Evolutionary conservation across 2,797 vertebrate species (phyloP), one percentile per base, ranked within the genome.

Genomic region (Pogoniulus pusillus): DNA sequence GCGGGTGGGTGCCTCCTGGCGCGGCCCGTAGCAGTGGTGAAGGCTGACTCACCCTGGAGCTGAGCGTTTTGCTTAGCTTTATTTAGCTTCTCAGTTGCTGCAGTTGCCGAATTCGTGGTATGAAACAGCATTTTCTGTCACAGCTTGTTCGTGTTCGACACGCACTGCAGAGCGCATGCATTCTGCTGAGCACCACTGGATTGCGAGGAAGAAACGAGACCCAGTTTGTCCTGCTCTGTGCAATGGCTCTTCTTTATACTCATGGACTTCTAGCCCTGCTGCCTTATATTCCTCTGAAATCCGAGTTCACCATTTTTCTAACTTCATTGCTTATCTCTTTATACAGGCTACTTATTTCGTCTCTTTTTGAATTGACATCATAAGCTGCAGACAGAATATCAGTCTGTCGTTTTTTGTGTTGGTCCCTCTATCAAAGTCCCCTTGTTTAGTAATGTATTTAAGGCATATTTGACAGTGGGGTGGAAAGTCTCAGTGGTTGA

Each of bases 1-100:
- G 2, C 0, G 16, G 1, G 74, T 4, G 35, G 26, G 30, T 34
- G 54, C 34, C 7, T 7, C 5, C 3, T 6, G 2, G 43, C 2
- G 34, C 16, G 32, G 1, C 6, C 4, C 4, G 0, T 0, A 6
- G 26, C 10, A 0, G 11, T 4, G 12, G 6, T 0, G 24, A 2
- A 1, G 34, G 11, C 29, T 7, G 9, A 22, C 19, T n/a, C 1
- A 3, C 12, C 18, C 18, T 2, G 41, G 0, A 49, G 4, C 29
- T 9, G 47, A 16, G 49, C 54, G 0, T 4, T 26, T 10, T 9
- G 18, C 12, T 10, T 19, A 0, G 10, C 26, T 16, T 8, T 12
- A 30, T 12, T 8, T 13, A 1, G 2, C 29, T n/a, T 23, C 20
- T 7, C 0, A 45, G 10, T 8, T 20, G 24, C 26, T 32, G 1